These are phyloP conservation scores for Propithecus deckenii DNA, from an alignment of 2,797 vertebrate species.

Conservation along the genomic window DNA sequence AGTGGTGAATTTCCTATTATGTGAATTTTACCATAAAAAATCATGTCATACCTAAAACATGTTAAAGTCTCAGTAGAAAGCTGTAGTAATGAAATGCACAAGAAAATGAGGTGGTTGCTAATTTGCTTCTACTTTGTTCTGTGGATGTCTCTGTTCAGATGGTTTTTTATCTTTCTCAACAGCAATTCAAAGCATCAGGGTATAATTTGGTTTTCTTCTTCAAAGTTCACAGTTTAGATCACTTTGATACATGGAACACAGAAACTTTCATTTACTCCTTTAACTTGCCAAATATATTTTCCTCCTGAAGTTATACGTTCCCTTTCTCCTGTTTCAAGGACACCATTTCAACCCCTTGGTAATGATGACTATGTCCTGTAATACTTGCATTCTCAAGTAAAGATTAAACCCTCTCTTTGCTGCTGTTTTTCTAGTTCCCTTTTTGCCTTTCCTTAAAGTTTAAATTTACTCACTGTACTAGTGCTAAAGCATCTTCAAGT, in stretches of 20 bases:
- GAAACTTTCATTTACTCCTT: slow-evolving; percentile 24
- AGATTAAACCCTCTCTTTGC: not conserved
- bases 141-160: not conserved
- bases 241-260: not conserved
- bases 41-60: not conserved
- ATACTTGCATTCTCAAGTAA: not conserved
- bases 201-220: slow-evolving; percentile 7
- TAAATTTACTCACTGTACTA: not conserved
- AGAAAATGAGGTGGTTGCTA: not conserved
- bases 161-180: not conserved
- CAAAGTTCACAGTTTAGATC: not conserved
- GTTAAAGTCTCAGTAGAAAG: not conserved
- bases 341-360: not conserved
- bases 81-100: not conserved
- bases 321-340: slow-evolving; percentile 1
- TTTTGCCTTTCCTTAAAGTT: not conserved
- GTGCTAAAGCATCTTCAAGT: not conserved
- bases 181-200: not conserved
- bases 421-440: not conserved
- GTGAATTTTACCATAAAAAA: not conserved
- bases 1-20: not conserved
- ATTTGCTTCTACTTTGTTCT: not conserved
- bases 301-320: not conserved
- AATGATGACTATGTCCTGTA: not conserved
- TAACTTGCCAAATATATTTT: slow-evolving; percentile 31